phyloP scores from a whole-genome alignment of 1,140 invertebrate genomes.

The Eupeodes corollae region DNA sequence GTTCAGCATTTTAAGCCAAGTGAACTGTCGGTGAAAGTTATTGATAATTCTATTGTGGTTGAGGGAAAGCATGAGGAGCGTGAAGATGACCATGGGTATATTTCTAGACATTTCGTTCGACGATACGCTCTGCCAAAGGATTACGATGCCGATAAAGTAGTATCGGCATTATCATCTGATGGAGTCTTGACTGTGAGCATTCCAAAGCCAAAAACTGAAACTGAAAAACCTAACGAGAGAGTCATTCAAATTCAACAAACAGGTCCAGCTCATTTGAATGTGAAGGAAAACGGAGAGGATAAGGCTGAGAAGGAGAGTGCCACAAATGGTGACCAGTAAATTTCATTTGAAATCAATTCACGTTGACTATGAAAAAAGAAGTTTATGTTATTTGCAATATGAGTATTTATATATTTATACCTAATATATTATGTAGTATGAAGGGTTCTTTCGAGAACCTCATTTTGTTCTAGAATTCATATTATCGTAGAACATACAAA shows the following conservation, averaged over 20 bases:
- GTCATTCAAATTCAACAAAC: constrained; percentile 22
- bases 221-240: constrained; percentile 15
- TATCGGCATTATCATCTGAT: constrained; percentile 54
- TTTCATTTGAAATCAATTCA: constrained; percentile 38
- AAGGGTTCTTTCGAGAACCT: no score
- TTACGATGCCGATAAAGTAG: constrained; percentile 50
- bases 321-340: constrained; percentile 30
- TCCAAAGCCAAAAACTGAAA: constrained; percentile 25
- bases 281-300: background rate
- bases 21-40: constrained; percentile 58
- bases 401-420: no score
- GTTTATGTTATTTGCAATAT: no score
- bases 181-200: constrained; percentile 55
- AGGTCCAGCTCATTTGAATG: constrained; percentile 4
- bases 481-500: no score
- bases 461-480: no score
- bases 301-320: background rate
- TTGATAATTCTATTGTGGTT: constrained; percentile 49
- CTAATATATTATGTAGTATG: no score
- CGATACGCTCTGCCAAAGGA: constrained; percentile 51
- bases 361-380: no score
- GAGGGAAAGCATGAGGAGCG: constrained; percentile 54
- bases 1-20: constrained; percentile 55
- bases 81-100: constrained; percentile 44
- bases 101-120: constrained; percentile 50